phyloP scores from a whole-genome alignment of 2,113 vertebrate species.

The Caloenas nicobarica region DNA sequence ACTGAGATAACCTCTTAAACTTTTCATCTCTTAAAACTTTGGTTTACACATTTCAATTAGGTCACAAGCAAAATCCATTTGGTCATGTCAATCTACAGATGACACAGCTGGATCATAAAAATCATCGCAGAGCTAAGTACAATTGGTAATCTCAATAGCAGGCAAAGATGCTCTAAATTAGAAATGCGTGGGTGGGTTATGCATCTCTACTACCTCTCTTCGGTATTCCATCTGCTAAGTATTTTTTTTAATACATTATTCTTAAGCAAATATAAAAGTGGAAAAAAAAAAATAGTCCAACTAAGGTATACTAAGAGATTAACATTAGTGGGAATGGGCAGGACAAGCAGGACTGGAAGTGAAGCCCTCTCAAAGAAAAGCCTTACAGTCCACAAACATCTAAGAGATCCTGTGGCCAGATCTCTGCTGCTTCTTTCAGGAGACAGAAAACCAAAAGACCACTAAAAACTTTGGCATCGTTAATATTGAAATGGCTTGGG shows the following conservation, averaged over 20 bases:
- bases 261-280: neutral
- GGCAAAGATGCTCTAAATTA: slow-evolving; percentile 24
- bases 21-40: slow-evolving; percentile 41
- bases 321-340: neutral
- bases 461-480: neutral
- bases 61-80: slow-evolving; percentile 41
- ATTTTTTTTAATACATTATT: neutral
- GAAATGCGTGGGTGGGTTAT: neutral
- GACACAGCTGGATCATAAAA: slow-evolving; percentile 48
- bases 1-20: slow-evolving; percentile 12
- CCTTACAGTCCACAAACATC: neutral
- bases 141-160: slow-evolving; percentile 7
- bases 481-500: neutral
- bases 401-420: neutral
- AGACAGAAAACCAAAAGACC: neutral
- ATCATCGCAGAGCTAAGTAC: slow-evolving; percentile 10
- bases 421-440: neutral
- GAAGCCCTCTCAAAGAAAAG: neutral
- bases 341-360: neutral
- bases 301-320: neutral
- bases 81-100: slow-evolving; percentile 21
- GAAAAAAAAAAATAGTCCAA: neutral
- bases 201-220: neutral
- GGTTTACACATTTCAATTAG: slow-evolving; percentile 19
- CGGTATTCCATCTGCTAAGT: neutral